Base-by-base conservation (phyloP, 2,113 vertebrate species). In the Rhegmatorhina hoffmannsi region DNA sequence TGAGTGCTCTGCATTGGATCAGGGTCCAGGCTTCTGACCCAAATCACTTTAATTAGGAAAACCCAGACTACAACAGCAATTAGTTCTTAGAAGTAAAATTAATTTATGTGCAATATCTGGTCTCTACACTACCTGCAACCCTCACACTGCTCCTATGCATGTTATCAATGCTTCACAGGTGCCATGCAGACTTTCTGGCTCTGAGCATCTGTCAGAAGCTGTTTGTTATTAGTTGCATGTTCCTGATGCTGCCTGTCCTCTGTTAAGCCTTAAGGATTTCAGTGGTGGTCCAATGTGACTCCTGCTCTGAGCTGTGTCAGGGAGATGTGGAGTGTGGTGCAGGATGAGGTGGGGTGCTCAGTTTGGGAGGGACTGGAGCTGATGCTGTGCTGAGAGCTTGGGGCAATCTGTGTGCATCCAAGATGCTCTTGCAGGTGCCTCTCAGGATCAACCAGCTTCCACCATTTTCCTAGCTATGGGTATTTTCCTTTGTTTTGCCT, bases 321-420 rank as follows among this genome's bases (percentile, higher is more conserved):
- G 49, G 52, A 43, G 44, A 36, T 0, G 7, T 11, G 80, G 13
- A 62, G 52, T 55, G 28, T 0, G 1, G 31, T 3, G 43, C 24
- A 25, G 81, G 55, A n/a, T 0, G 5, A 59, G 34, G 9, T 1
- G 4, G 11, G 25, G 36, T 9, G n/a, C 28, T 70, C 2, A 0
- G 16, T 19, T 58, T 44, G 52, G 2, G 63, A 18, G 72, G 85
- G 26, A 23, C 15, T 60, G 63, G 81, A 66, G 59, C 36, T 70
- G 68, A 47, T 29, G 62, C 16, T 68, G 19, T 68, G 66, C 52
- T 5, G 11, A 44, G 55, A 53, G 28, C 33, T 53, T 63, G 38
- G 36, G 14, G 36, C 20, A 76, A 11, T 25, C 34, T 81, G 2
- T 1, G 34, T 36, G 33, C 2, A 1, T 11, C n/a, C 31, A 36